phyloP scores from a whole-genome alignment of 2,797 vertebrate genomes.

The Acestrorhynchus altus region DNA sequence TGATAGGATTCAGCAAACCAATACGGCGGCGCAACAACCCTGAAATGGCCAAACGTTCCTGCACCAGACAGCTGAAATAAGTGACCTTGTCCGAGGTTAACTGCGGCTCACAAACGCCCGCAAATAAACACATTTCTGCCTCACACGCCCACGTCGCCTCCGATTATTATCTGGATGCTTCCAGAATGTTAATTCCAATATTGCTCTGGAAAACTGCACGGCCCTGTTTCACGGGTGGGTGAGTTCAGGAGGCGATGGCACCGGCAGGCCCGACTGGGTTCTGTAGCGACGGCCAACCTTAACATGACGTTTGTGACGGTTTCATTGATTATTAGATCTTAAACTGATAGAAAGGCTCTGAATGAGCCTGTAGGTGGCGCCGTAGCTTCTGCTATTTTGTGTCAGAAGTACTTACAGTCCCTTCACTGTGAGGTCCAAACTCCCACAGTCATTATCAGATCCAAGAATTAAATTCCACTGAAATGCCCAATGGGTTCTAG shows the following conservation, averaged over 20 bases:
- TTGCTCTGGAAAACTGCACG: conserved; percentile 22
- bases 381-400: too few relatives aligned
- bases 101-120: neutral
- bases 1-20: conserved; percentile 53
- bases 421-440: too few relatives aligned
- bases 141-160: neutral
- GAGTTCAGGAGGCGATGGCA: conserved; percentile 23
- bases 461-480: too few relatives aligned
- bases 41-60: conserved; percentile 40
- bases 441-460: too few relatives aligned
- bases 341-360: too few relatives aligned
- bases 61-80: conserved; percentile 39
- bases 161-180: conserved; percentile 11
- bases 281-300: neutral
- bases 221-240: conserved; percentile 2
- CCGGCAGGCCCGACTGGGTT: conserved; percentile 2
- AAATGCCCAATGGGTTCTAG: too few relatives aligned
- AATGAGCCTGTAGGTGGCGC: too few relatives aligned
- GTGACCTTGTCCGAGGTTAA: conserved; percentile 56
- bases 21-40: conserved; percentile 48
- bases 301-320: too few relatives aligned
- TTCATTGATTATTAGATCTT: too few relatives aligned
- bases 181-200: conserved; percentile 24
- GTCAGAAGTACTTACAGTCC: too few relatives aligned
- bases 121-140: conserved; percentile 40